Evolutionary conservation across 2,113 vertebrate genomes (phyloP), one percentile per base, ranked within the genome.

Genomic region (Lucifuga dentata): DNA sequence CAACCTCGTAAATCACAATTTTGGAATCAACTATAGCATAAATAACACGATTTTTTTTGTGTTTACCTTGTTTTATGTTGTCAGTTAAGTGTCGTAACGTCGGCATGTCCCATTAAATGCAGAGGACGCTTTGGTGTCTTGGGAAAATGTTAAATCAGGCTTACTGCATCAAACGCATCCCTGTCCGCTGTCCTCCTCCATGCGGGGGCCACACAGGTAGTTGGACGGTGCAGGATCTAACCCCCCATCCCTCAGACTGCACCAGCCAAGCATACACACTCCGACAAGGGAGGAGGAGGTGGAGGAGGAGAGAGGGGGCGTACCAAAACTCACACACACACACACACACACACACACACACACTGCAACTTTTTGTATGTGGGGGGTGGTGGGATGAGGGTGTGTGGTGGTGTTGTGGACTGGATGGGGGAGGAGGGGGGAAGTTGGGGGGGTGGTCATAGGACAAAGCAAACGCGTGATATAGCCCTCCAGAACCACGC

Each of bases 161-260:
- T 70, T 77, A 7, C 73, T 78, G 85, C 84, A 70, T 89, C 89
- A 90, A 76, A 84, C 87, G 88, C 87, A 91, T 92, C 89, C 74
- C 73, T 73, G 81, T 73, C 69, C 86, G 65, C 81, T 87, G 86
- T 93, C 88, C 89, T 93, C 88, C 89, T 86, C 83, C 87, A 72
- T 82, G 81, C 89, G 59, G 92, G 82, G 95, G 94, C 96, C 95
- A 96, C 96, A 97, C 96, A 98, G 96, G 96, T 97, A 97, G 95
- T 86, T 56, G 81, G 78, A 86, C 84, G 73, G 77, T 82, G 89
- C 90, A 90, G 82, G 70, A 88, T 68, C 84, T 85, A 77, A 89
- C 81, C 86, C 90, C 90, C 92, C 94, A 94, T 94, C 90, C 86
- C 89, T 88, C 84, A 73, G 83, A 83, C 83, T 74, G 72, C 80